phyloP scores from a whole-genome alignment of 2,797 vertebrate species.

The Anniella stebbinsi region DNA sequence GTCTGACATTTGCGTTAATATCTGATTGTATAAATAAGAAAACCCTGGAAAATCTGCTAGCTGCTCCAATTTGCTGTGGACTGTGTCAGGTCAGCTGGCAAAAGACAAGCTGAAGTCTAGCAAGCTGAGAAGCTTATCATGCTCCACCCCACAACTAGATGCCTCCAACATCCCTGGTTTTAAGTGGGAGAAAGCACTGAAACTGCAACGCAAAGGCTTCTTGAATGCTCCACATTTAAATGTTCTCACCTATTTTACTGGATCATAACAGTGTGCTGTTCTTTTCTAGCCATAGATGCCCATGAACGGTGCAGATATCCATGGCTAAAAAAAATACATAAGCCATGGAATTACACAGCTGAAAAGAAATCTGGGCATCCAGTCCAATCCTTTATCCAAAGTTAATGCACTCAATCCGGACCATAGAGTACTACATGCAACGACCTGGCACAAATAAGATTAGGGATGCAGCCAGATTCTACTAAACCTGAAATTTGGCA shows the following conservation, averaged over 20 bases:
- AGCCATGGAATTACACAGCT: background rate
- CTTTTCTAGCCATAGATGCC: background rate
- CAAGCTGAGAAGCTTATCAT: no score
- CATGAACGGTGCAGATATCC: background rate
- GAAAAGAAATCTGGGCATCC: background rate
- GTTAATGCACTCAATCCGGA: background rate
- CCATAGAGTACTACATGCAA: background rate
- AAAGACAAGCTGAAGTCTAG: no score
- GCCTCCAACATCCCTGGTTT: background rate
- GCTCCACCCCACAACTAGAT: no score
- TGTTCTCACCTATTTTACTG: background rate
- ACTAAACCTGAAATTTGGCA: background rate
- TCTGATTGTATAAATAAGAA: no score
- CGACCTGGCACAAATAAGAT: background rate
- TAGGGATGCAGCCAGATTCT: background rate
- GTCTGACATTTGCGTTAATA: no score
- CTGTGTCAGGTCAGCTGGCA: no score
- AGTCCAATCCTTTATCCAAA: background rate
- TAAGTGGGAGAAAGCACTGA: background rate
- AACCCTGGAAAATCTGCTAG: no score
- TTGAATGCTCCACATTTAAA: background rate
- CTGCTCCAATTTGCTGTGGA: no score
- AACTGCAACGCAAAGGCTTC: background rate
- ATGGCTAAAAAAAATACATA: background rate
- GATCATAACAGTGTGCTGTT: background rate